phyloP scores from a whole-genome alignment of 2,113 vertebrate genomes.

The Illadopsis cleaveri region DNA sequence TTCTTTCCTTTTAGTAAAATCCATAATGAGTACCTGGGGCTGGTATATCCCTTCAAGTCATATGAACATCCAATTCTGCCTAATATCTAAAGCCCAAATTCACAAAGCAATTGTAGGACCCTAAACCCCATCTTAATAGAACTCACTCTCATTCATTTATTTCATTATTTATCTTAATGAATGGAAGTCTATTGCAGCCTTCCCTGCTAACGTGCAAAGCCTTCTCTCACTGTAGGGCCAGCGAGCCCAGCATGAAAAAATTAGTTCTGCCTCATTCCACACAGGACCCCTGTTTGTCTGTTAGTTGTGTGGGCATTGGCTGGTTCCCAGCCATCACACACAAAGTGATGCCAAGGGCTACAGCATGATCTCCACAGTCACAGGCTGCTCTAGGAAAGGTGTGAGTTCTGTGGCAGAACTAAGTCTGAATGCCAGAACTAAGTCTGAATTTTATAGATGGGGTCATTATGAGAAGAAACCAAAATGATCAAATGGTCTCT shows the following conservation, averaged over 20 bases:
- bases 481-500: neutral
- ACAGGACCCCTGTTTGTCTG: neutral
- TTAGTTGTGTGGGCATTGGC: neutral
- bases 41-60: neutral
- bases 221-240: neutral
- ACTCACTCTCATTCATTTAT: neutral
- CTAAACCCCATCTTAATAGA: neutral
- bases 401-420: neutral
- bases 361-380: accelerated
- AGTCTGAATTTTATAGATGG: neutral
- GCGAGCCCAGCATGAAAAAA: neutral
- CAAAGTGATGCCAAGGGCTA: neutral
- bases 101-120: neutral
- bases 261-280: neutral
- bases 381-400: neutral
- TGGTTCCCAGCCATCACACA: neutral
- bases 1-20: neutral
- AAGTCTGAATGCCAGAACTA: neutral
- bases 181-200: neutral
- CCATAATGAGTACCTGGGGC: neutral
- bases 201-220: neutral
- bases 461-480: neutral
- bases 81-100: neutral
- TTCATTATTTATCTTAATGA: neutral
- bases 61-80: neutral